These are phyloP conservation scores for Pardalotus punctatus DNA, from an alignment of 2,113 vertebrate genomes.

Conservation along the genomic window DNA sequence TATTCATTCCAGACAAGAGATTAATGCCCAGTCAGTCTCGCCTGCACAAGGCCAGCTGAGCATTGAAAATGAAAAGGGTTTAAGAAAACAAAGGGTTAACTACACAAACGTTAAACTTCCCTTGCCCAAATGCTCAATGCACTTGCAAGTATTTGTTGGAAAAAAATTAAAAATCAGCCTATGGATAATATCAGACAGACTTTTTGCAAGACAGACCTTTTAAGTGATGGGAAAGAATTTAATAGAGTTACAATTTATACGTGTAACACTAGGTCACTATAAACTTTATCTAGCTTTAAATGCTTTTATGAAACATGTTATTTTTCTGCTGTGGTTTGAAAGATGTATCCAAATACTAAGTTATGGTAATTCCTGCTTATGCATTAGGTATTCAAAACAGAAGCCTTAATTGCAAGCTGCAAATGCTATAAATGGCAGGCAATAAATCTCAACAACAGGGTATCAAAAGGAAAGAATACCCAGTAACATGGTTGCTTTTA, in stretches of 20 bases:
- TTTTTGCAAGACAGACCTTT: neutral
- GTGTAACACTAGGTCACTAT: neutral
- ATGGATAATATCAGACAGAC: neutral
- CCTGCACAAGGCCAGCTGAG: neutral
- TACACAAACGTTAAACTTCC: neutral
- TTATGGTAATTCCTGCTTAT: slow-evolving; percentile 25
- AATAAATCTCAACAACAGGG: neutral
- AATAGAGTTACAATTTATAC: neutral
- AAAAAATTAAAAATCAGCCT: neutral
- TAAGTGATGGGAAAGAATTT: neutral
- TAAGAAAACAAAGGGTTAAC: neutral
- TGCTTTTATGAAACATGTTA: neutral
- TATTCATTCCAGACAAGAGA: neutral
- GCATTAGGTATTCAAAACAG: slow-evolving; percentile 45
- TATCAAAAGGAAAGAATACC: slow-evolving; percentile 11
- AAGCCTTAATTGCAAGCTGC: slow-evolving; percentile 45
- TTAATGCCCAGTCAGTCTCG: neutral
- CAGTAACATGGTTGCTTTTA: neutral
- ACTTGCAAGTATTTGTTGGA: neutral
- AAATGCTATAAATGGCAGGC: slow-evolving; percentile 17
- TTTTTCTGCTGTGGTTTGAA: neutral
- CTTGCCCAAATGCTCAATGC: neutral
- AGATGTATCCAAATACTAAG: neutral
- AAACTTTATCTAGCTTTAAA: neutral
- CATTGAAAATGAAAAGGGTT: neutral